These are phyloP conservation scores for Naja naja DNA, from an alignment of 2,113 vertebrate species.

Conservation along the genomic window DNA sequence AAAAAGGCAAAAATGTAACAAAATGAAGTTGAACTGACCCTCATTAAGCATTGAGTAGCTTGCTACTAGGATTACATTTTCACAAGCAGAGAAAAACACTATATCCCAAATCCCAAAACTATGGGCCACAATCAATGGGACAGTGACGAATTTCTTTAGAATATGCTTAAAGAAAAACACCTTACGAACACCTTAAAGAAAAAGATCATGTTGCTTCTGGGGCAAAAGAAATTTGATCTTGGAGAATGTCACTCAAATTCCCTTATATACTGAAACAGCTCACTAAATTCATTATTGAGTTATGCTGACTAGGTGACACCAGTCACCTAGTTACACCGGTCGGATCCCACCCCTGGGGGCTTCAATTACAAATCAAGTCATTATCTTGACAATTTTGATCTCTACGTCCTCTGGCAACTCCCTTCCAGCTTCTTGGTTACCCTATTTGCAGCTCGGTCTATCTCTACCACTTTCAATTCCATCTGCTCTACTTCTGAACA, in stretches of 20 bases:
- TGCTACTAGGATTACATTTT: neutral
- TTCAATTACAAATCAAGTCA: neutral
- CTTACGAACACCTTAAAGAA: neutral
- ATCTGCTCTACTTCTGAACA: neutral
- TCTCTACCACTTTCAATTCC: neutral
- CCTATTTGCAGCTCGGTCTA: neutral
- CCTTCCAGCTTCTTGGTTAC: neutral
- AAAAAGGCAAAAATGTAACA: neutral
- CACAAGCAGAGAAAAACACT: neutral
- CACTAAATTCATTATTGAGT: neutral
- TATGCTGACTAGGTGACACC: neutral
- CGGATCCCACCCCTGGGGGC: no score
- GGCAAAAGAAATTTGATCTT: neutral
- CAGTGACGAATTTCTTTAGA: neutral
- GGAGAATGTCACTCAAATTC: neutral
- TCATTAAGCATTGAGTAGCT: neutral
- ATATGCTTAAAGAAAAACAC: neutral
- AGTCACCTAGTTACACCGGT: no score
- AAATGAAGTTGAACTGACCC: neutral
- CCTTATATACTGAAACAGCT: neutral
- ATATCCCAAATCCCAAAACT: neutral
- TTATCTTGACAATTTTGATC: neutral
- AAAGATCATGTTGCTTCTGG: neutral
- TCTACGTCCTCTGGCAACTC: neutral
- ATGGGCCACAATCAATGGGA: neutral